These are phyloP conservation scores for Nannospalax galili DNA, from an alignment of 2,113 vertebrate species.

Conservation along the genomic window DNA sequence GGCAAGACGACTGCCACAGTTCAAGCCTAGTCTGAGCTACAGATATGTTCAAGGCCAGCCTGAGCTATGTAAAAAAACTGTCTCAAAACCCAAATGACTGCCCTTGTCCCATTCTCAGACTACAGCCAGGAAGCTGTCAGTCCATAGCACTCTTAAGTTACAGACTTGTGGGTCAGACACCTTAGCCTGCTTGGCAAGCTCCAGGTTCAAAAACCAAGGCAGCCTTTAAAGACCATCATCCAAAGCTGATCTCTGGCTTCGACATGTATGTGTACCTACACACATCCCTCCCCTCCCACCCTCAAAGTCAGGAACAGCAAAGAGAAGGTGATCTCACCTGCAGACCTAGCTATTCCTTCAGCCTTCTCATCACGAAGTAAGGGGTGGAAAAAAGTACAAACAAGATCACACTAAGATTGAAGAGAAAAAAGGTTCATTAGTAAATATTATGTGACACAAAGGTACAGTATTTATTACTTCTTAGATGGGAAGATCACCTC, in stretches of 20 bases:
- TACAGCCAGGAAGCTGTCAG: neutral
- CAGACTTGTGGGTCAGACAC: no score
- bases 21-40: neutral
- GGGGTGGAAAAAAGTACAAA: conserved; percentile 99
- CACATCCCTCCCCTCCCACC: neutral
- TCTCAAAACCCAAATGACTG: neutral
- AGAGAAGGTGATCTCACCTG: conserved; percentile 84
- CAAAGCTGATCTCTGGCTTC: neutral
- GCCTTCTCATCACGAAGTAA: conserved; percentile 96
- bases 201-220: neutral
- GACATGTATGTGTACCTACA: neutral
- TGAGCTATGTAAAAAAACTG: neutral
- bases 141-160: neutral
- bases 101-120: neutral
- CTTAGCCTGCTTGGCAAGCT: no score
- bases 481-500: conserved; percentile 89
- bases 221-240: neutral
- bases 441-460: conserved; percentile 35
- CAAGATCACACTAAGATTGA: conserved; percentile 94
- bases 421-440: conserved; percentile 79
- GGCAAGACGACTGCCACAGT: neutral
- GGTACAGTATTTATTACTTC: neutral
- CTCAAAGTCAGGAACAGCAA: neutral
- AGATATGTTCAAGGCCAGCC: neutral
- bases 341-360: conserved; percentile 91